Conservation (phyloP, 2,888 invertebrate species). For the Brachynemurus nebulosus region DNA sequence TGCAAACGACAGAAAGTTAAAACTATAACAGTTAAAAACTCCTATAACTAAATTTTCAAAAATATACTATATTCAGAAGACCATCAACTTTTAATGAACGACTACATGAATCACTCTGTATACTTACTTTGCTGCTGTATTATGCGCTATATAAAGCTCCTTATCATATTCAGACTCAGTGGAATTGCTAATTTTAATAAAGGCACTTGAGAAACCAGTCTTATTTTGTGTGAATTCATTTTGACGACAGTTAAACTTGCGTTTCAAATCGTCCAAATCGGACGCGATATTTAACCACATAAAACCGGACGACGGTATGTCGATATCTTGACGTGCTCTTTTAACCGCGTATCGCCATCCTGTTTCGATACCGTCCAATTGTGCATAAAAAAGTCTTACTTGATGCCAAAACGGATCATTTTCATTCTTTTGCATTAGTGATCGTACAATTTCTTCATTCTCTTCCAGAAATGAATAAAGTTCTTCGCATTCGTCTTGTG, state of each 20-base stretch:
- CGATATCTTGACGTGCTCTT: slow-evolving; percentile 45
- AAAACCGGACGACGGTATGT: slow-evolving; percentile 45
- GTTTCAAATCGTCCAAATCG: slow-evolving; percentile 58
- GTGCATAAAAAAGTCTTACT: slow-evolving; percentile 59
- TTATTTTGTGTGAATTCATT: slow-evolving; percentile 26
- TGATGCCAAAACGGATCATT: slow-evolving; percentile 74
- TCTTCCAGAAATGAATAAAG: slow-evolving; percentile 48
- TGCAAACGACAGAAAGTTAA: too few relatives aligned
- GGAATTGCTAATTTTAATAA: background rate
- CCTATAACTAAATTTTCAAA: too few relatives aligned
- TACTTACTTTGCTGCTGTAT: slow-evolving; percentile 56
- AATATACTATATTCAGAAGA: too few relatives aligned
- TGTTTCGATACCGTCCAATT: slow-evolving; percentile 61
- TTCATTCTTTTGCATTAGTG: slow-evolving; percentile 36
- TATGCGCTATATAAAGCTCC: slow-evolving; percentile 62
- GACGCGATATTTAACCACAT: slow-evolving; percentile 61
- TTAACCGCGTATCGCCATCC: slow-evolving; percentile 60
- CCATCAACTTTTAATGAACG: too few relatives aligned
- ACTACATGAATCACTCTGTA: background rate
- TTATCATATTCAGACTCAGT: slow-evolving; percentile 25
- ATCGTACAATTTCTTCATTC: slow-evolving; percentile 46
- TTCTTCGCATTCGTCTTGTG: slow-evolving; percentile 46
- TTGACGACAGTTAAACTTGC: slow-evolving; percentile 31
- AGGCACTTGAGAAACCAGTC: background rate
- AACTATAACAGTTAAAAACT: too few relatives aligned